A percentile compares a stretch with the other conserved stretches of the same genome.
phyloP scores from a whole-genome alignment of 2,797 vertebrate genomes.

The Rhyacichthys aspro region DNA sequence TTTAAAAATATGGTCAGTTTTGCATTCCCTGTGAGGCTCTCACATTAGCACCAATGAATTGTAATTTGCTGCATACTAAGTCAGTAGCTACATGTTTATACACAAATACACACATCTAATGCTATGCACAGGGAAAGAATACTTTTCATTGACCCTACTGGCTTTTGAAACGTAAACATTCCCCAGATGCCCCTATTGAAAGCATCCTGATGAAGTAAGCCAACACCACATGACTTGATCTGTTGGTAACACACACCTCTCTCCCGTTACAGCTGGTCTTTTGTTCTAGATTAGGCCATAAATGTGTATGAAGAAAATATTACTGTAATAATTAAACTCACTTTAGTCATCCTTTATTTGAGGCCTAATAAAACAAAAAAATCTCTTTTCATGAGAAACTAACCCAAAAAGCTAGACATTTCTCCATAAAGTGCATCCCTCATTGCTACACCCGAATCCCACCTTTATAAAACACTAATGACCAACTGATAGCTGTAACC shows the following conservation, averaged over 20 bases:
- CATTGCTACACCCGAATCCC: conserved; percentile 28
- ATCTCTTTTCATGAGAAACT: not conserved
- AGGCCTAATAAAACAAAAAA: not conserved
- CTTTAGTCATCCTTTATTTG: too few relatives aligned
- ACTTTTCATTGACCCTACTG: conserved; percentile 12
- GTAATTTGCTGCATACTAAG: not conserved
- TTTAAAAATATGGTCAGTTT: too few relatives aligned
- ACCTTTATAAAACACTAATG: conserved; percentile 58
- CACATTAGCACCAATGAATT: not conserved
- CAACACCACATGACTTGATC: conserved; percentile 60
- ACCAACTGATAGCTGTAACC: conserved; percentile 50
- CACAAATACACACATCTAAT: not conserved
- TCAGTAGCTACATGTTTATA: not conserved
- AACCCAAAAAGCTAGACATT: not conserved
- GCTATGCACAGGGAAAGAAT: conserved; percentile 6
- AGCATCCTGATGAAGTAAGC: conserved; percentile 61
- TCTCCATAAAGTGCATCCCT: conserved; percentile 22
- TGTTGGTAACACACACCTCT: conserved; percentile 53
- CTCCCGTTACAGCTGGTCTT: conserved; percentile 58
- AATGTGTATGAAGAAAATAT: not conserved
- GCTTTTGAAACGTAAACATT: conserved; percentile 23
- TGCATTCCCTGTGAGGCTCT: too few relatives aligned
- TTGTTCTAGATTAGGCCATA: conserved; percentile 41
- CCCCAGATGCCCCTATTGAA: conserved; percentile 18
- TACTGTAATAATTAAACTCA: too few relatives aligned